These are phyloP conservation scores for Ptyas mucosa DNA, from an alignment of 2,113 vertebrate genomes.

Conservation along the genomic window DNA sequence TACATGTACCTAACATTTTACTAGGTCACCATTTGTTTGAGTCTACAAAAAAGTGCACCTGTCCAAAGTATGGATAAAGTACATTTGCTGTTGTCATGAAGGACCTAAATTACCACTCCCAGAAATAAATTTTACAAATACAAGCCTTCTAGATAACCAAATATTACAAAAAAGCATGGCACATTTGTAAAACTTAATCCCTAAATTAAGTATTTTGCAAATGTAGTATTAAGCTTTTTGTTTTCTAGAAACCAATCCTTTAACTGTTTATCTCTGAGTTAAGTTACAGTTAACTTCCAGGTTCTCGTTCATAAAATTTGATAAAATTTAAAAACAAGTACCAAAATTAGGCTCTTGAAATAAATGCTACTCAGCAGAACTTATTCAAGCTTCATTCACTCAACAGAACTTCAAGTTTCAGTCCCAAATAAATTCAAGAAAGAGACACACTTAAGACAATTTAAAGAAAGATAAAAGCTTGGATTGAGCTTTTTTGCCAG, in stretches of 20 bases:
- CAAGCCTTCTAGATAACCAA: background rate
- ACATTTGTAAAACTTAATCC: background rate
- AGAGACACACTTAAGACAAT: background rate
- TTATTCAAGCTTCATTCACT: background rate
- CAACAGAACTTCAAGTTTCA: background rate
- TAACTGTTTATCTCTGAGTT: background rate
- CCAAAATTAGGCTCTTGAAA: background rate
- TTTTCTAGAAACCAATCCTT: slow-evolving; percentile 14
- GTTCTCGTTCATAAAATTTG: background rate
- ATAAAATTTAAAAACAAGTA: slow-evolving; percentile 1
- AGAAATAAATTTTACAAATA: background rate
- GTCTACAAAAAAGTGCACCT: slow-evolving; percentile 5
- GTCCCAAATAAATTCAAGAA: background rate
- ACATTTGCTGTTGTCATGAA: background rate
- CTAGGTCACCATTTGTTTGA: background rate
- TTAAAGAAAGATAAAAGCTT: background rate
- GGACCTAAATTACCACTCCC: background rate
- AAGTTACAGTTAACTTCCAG: background rate
- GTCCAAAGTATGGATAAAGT: background rate
- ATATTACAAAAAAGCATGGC: background rate
- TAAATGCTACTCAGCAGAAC: slow-evolving; percentile 13
- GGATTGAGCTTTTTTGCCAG: background rate
- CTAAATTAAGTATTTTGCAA: background rate
- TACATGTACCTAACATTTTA: background rate
- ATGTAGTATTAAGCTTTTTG: background rate